phyloP scores from a whole-genome alignment of 2,888 invertebrate species.

The Chirona hameri region DNA sequence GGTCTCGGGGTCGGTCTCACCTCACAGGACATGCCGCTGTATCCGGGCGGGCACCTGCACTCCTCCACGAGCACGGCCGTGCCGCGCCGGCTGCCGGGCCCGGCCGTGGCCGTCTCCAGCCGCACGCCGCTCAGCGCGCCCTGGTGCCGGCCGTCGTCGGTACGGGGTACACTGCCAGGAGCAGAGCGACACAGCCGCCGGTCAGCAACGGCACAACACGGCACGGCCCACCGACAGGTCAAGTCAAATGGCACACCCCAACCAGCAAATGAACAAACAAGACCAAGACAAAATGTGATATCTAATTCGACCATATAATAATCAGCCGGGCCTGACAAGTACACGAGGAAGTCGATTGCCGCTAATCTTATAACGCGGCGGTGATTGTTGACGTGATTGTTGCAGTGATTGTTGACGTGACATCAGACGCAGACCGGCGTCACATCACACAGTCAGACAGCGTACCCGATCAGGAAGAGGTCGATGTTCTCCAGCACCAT shows the following conservation, averaged over 20 bases:
- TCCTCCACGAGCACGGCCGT: slow-evolving; percentile 61
- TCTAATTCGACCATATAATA: too few relatives aligned
- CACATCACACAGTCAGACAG: neutral
- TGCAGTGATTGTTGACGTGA: too few relatives aligned
- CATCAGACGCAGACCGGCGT: too few relatives aligned
- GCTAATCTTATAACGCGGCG: too few relatives aligned
- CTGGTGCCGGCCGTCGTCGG: slow-evolving; percentile 43
- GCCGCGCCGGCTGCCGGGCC: slow-evolving; percentile 67
- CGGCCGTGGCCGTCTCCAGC: slow-evolving; percentile 72
- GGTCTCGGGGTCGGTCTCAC: slow-evolving; percentile 42
- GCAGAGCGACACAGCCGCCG: neutral
- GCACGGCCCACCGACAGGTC: neutral
- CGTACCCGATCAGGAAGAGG: slow-evolving; percentile 66
- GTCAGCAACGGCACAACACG: too few relatives aligned
- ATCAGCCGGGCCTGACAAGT: too few relatives aligned
- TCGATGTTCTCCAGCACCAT: slow-evolving; percentile 87
- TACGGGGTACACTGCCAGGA: neutral
- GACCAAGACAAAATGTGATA: too few relatives aligned
- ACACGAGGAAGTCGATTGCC: too few relatives aligned
- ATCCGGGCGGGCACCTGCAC: slow-evolving; percentile 45
- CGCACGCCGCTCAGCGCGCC: slow-evolving; percentile 68
- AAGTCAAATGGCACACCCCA: too few relatives aligned
- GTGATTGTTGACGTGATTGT: too few relatives aligned
- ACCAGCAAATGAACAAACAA: too few relatives aligned
- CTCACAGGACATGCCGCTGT: slow-evolving; percentile 74